Evolutionary conservation across 2,888 invertebrate species (phyloP).

Genomic region (Meta bourneti): DNA sequence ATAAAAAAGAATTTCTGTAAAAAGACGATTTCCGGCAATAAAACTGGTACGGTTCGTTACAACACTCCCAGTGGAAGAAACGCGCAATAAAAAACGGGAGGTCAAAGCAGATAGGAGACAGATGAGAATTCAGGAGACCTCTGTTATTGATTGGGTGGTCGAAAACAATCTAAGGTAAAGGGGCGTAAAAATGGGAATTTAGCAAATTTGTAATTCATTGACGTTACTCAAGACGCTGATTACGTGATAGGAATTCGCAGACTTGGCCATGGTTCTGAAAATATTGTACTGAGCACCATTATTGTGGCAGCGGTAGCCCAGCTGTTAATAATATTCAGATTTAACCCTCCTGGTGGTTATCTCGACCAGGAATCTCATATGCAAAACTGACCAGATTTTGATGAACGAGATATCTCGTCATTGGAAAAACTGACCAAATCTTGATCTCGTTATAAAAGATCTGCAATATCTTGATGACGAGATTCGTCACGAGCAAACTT

Average conservation of each 20-base stretch:
- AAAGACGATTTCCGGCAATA: conserved; percentile 8
- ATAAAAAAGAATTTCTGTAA: not conserved
- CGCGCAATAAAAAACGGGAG: conserved; percentile 18
- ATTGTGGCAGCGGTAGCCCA: too few relatives aligned
- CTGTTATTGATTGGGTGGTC: conserved; percentile 46
- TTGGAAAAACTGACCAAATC: too few relatives aligned
- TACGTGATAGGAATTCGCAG: conserved; percentile 35
- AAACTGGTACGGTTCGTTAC: conserved; percentile 2
- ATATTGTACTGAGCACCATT: too few relatives aligned
- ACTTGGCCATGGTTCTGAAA: too few relatives aligned
- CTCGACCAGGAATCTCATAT: too few relatives aligned
- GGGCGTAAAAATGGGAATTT: conserved; percentile 44
- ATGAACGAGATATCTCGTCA: too few relatives aligned
- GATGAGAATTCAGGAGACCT: conserved; percentile 42
- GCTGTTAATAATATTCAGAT: too few relatives aligned
- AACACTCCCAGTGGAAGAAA: conserved; percentile 4
- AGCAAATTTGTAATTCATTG: conserved; percentile 54
- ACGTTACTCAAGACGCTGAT: conserved; percentile 24
- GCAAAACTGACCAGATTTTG: too few relatives aligned
- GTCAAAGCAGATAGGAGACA: conserved; percentile 43
- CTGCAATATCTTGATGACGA: too few relatives aligned
- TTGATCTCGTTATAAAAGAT: too few relatives aligned
- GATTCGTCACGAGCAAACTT: too few relatives aligned
- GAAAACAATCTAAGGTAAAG: conserved; percentile 12
- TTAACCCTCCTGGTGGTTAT: too few relatives aligned